Percentiles rank a stretch among this genome's conserved stretches.
phyloP scores from a whole-genome alignment of 2,113 vertebrate species.

The Neogobius melanostomus region DNA sequence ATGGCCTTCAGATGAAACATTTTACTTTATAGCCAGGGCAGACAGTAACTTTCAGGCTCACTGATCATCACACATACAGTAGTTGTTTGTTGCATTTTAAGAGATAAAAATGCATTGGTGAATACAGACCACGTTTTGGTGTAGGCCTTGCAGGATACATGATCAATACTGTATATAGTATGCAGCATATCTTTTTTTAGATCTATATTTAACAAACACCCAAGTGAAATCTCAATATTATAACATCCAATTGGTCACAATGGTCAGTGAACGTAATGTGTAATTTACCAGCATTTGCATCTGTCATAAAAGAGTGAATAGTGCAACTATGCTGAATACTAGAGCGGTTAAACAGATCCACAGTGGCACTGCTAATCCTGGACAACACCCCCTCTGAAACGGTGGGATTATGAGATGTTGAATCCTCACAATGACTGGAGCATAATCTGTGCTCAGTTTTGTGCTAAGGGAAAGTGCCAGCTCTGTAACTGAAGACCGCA shows the following conservation, averaged over 20 bases:
- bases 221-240: not conserved
- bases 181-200: too few species aligned
- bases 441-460: constrained; percentile 15
- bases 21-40: too few species aligned
- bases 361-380: constrained; percentile 38
- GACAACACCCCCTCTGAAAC: not conserved
- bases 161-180: too few species aligned
- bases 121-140: too few species aligned
- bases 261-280: not conserved
- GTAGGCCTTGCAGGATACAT: too few species aligned
- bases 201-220: too few species aligned
- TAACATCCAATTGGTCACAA: not conserved
- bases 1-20: too few species aligned
- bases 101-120: too few species aligned
- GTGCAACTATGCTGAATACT: constrained; percentile 2
- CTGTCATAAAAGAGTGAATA: constrained; percentile 5
- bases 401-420: constrained; percentile 31
- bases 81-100: too few species aligned
- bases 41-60: too few species aligned
- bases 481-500: not conserved
- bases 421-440: not conserved
- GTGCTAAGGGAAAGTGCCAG: not conserved
- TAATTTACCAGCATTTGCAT: too few species aligned
- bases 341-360: not conserved
- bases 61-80: too few species aligned